Evolutionary conservation across 2,888 invertebrate genomes (phyloP), one percentile per base, ranked within the genome.

Genomic region (Torymus texanus): DNA sequence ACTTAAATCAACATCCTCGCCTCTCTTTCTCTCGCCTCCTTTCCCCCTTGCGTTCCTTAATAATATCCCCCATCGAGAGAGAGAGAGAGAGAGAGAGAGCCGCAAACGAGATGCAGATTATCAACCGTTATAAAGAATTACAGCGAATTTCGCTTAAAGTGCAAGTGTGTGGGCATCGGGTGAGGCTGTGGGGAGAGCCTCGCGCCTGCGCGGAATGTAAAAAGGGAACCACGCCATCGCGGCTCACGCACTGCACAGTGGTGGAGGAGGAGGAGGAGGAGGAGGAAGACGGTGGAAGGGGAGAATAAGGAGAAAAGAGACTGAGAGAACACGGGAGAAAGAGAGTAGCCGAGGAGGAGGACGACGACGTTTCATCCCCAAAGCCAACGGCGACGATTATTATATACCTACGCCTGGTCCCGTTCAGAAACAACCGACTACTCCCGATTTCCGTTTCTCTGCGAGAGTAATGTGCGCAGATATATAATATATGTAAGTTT

Each of bases 81-180:
- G 10, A n/a, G n/a, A 8, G 16, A 10, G 8, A n/a, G n/a, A n/a
- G 11, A 8, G 16, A 8, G 5, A 8, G 16, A 10, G 8, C 2
- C 50, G 51, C 50, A 62, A 62, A 61, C 68, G 68, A 68, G 51
- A 61, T 68, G 55, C 41, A 68, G 61, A 75, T 74, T 74, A 74
- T 74, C 62, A 74, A 74, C 74, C 58, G 66, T 74, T 74, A 74
- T 51, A 55, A 68, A 55, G 62, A 68, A 62, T 68, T 62, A 62
- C 68, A 62, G 62, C 29, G 55, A 75, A 68, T 61, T 68, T 68
- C 68, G 67, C 75, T 61, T 62, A 67, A 61, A 68, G 50, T 75
- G 24, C 50, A 72, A 53, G 72, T 61, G 72, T 61, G 51, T 14
- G 61, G 53, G 51, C 67, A 53, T 21, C 53, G 56, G n/a, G 70